phyloP scores from a whole-genome alignment of 1,140 invertebrate genomes.

The Anoplophora glabripennis region DNA sequence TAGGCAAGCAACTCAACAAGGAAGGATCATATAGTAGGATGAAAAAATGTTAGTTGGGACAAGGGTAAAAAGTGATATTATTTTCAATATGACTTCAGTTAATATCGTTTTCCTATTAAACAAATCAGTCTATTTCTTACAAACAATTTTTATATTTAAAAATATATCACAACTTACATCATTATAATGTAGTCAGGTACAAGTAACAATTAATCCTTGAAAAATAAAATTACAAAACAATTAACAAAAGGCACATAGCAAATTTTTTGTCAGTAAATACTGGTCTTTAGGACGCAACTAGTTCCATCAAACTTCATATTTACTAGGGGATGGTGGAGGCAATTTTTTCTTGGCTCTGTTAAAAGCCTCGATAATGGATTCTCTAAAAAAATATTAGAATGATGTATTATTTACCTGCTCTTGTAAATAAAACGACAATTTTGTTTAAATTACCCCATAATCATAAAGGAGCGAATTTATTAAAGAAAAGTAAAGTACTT shows the following conservation, averaged over 20 bases:
- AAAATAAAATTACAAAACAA: background rate
- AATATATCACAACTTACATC: conserved; percentile 23
- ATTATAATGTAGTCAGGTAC: conserved; percentile 17
- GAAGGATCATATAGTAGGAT: too few species aligned
- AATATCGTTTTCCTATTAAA: too few species aligned
- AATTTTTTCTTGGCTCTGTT: conserved; percentile 58
- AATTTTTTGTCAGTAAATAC: background rate
- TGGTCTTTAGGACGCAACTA: background rate
- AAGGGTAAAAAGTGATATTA: too few species aligned
- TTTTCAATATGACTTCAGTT: too few species aligned
- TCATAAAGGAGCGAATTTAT: background rate
- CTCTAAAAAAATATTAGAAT: conserved; percentile 49
- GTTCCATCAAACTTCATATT: background rate
- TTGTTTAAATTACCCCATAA: conserved; percentile 1
- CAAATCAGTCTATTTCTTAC: too few species aligned
- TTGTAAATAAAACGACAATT: too few species aligned
- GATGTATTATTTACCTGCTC: conserved; percentile 8
- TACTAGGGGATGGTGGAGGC: conserved; percentile 18
- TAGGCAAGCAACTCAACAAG: too few species aligned
- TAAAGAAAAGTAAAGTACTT: background rate
- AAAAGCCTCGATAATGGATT: conserved; percentile 64
- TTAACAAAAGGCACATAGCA: background rate
- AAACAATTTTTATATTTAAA: conserved; percentile 6
- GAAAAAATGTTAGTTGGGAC: too few species aligned
- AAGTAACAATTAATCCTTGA: conserved; percentile 9